Conservation (phyloP, 2,888 invertebrate species). For the Sisyra terminalis region DNA sequence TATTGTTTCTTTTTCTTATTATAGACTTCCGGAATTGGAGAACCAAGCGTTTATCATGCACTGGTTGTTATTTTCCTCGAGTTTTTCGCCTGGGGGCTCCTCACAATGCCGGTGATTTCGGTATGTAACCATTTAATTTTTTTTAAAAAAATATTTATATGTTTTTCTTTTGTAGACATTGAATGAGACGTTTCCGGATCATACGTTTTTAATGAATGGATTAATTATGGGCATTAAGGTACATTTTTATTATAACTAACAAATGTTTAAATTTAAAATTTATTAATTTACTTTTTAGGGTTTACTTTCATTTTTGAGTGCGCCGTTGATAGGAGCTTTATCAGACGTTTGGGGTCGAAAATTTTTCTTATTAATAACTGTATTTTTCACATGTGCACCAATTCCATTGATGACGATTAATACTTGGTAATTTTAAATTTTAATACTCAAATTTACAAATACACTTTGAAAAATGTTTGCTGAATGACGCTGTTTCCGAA, state of each 20-base stretch:
- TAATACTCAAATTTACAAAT: too few species aligned
- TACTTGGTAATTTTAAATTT: conserved; percentile 55
- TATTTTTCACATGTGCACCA: conserved; percentile 97
- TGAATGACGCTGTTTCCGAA: too few species aligned
- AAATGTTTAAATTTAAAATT: not conserved
- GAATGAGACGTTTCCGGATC: conserved; percentile 95
- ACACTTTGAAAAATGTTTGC: too few species aligned
- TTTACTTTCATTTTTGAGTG: conserved; percentile 90
- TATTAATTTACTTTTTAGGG: conserved; percentile 36
- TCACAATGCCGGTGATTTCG: conserved; percentile 93
- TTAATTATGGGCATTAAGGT: conserved; percentile 95
- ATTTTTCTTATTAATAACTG: conserved; percentile 91
- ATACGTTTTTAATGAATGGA: conserved; percentile 99
- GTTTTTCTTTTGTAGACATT: conserved; percentile 39
- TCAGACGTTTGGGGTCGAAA: conserved; percentile 99
- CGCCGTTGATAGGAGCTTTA: conserved; percentile 91
- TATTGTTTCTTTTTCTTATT: conserved; percentile 21
- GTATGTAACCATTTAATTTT: conserved; percentile 23
- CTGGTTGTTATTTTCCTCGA: conserved; percentile 98
- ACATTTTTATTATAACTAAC: conserved; percentile 9
- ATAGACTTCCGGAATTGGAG: conserved; percentile 73
- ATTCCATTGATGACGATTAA: conserved; percentile 98
- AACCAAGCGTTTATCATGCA: conserved; percentile 96
- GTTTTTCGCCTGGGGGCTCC: conserved; percentile 98
- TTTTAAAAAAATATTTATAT: not conserved